These are phyloP conservation scores for Metacarcinus magister DNA, from an alignment of 2,888 invertebrate species.

Conservation along the genomic window DNA sequence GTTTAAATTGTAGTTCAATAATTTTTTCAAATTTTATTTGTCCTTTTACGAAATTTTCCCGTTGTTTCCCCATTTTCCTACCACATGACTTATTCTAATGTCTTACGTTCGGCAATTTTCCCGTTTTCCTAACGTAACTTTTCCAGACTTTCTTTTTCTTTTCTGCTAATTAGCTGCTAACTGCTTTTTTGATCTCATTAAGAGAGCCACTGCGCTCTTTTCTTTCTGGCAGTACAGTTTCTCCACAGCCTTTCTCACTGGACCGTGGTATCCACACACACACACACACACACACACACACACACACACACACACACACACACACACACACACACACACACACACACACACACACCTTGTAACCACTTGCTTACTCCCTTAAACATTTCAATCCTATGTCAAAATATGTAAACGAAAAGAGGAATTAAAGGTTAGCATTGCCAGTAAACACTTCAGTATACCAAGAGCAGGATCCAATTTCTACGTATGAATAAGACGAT, in stretches of 20 bases:
- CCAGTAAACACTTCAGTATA: too few species aligned
- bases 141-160: neutral
- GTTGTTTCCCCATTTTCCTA: neutral
- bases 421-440: neutral
- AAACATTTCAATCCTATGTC: too few species aligned
- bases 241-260: neutral
- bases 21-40: neutral
- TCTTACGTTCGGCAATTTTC: neutral
- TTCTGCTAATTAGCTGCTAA: neutral
- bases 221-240: neutral
- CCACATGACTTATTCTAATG: neutral
- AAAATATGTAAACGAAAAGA: neutral
- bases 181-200: constrained; percentile 35
- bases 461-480: neutral
- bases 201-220: neutral
- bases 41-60: neutral
- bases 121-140: neutral
- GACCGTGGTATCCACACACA: neutral
- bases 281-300: neutral
- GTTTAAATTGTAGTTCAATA: neutral
- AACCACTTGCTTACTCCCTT: too few species aligned
- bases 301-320: neutral
- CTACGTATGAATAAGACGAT: neutral
- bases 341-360: neutral
- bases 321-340: neutral